Conservation (phyloP, 2,797 vertebrate species). For the Mastacembelus armatus region DNA sequence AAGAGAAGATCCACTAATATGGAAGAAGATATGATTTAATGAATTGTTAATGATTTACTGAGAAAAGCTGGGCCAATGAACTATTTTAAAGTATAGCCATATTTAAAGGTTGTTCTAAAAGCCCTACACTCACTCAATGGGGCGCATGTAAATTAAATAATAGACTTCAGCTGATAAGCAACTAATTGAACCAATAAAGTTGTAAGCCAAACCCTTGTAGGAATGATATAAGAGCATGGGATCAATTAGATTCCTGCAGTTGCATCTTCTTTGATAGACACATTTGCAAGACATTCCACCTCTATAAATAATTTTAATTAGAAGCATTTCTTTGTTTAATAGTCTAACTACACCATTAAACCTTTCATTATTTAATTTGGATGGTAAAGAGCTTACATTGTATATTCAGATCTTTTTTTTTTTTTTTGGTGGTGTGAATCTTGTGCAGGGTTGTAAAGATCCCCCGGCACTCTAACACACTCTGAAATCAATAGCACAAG, state of each 20-base stretch:
- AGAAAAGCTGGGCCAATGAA: slow-evolving; percentile 69
- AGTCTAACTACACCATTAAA: slow-evolving; percentile 19
- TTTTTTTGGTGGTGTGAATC: slow-evolving; percentile 64
- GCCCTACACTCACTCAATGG: slow-evolving; percentile 61
- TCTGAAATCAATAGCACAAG: slow-evolving; percentile 81
- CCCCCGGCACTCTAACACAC: slow-evolving; percentile 77
- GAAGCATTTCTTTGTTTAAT: slow-evolving; percentile 14
- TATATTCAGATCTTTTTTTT: slow-evolving; percentile 45
- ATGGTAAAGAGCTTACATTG: slow-evolving; percentile 26
- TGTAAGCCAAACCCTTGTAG: slow-evolving; percentile 23
- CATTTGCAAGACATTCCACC: slow-evolving; percentile 15
- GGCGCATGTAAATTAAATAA: slow-evolving; percentile 72
- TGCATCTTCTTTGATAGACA: slow-evolving; percentile 23
- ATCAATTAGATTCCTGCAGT: slow-evolving; percentile 24
- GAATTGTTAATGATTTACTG: slow-evolving; percentile 82
- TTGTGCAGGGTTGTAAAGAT: slow-evolving; percentile 64
- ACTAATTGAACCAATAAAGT: slow-evolving; percentile 66
- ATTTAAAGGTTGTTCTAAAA: slow-evolving; percentile 77
- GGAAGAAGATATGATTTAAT: slow-evolving; percentile 81
- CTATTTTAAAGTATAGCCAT: slow-evolving; percentile 68
- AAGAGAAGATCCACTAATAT: slow-evolving; percentile 62
- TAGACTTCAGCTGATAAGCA: slow-evolving; percentile 69
- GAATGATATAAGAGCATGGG: slow-evolving; percentile 25
- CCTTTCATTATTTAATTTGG: slow-evolving; percentile 14
- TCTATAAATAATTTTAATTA: slow-evolving; percentile 36